Evolutionary conservation across 2,113 vertebrate species (phyloP).

Genomic region (Thunnus maccoyii): DNA sequence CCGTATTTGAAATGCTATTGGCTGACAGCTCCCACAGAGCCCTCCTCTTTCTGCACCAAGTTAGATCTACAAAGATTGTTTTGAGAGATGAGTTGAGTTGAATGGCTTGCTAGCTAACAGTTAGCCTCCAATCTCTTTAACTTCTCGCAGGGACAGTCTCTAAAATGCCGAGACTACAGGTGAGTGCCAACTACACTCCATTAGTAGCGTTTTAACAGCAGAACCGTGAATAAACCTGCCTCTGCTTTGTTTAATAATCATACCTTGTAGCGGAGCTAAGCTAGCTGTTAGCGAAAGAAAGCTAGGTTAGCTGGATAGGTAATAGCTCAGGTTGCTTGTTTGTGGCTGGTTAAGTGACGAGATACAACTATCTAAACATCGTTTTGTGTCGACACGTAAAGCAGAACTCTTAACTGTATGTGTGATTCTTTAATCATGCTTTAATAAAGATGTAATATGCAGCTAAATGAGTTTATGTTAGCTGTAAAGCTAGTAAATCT

Average conservation of each 20-base stretch:
- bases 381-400: background rate
- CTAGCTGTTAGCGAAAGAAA: constrained; percentile 57
- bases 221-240: background rate
- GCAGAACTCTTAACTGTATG: background rate
- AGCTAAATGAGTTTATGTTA: constrained; percentile 23
- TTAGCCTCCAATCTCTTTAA: constrained; percentile 67
- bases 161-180: constrained; percentile 77
- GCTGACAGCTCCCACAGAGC: background rate
- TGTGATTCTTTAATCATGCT: background rate
- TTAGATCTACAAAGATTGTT: constrained; percentile 77
- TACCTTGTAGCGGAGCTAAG: constrained; percentile 55
- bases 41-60: background rate
- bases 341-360: background rate
- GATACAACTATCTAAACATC: background rate
- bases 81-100: constrained; percentile 80
- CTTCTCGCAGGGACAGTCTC: constrained; percentile 55
- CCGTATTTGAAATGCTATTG: constrained; percentile 53
- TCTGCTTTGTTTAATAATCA: constrained; percentile 26
- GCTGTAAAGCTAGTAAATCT: constrained; percentile 38
- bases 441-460: constrained; percentile 3
- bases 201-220: background rate
- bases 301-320: constrained; percentile 49
- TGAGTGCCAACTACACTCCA: constrained; percentile 43
- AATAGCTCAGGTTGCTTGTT: constrained; percentile 41
- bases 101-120: constrained; percentile 63